A percentile compares a stretch with the other conserved stretches of the same genome.
Conservation (phyloP, 2,113 vertebrate genomes). For the Pachyramphus minor region DNA sequence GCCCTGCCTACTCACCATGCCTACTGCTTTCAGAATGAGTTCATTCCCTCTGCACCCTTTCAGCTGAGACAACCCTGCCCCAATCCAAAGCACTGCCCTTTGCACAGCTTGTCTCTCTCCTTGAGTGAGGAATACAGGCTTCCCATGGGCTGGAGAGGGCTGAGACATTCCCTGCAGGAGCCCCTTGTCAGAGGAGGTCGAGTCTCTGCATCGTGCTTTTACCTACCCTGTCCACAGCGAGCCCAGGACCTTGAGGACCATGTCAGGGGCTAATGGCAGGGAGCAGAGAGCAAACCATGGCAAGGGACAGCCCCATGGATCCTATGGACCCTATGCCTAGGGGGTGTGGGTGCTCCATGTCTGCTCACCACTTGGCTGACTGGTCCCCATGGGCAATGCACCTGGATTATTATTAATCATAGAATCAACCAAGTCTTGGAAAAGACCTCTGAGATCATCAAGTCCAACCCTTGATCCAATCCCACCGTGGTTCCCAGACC, state of each 20-base stretch:
- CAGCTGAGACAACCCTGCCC: neutral
- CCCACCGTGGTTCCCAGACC: no score
- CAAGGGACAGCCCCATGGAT: neutral
- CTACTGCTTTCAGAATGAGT: neutral
- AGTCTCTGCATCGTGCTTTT: neutral
- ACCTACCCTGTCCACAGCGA: rapidly evolving
- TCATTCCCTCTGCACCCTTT: neutral
- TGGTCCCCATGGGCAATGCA: neutral
- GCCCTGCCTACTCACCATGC: neutral
- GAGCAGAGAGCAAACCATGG: neutral
- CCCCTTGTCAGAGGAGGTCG: rapidly evolving
- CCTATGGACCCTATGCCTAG: neutral
- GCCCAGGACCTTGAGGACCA: neutral
- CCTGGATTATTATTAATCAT: no score
- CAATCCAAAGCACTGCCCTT: neutral
- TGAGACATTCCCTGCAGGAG: neutral
- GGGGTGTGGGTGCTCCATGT: neutral
- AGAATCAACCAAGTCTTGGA: no score
- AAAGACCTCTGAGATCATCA: no score
- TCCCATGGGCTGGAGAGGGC: neutral
- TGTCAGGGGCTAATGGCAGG: neutral
- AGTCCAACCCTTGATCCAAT: no score
- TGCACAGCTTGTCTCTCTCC: neutral
- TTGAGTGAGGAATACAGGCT: neutral
- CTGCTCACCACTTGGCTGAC: neutral